Conservation (phyloP, 2,888 invertebrate genomes). For the Ophraella communa region DNA sequence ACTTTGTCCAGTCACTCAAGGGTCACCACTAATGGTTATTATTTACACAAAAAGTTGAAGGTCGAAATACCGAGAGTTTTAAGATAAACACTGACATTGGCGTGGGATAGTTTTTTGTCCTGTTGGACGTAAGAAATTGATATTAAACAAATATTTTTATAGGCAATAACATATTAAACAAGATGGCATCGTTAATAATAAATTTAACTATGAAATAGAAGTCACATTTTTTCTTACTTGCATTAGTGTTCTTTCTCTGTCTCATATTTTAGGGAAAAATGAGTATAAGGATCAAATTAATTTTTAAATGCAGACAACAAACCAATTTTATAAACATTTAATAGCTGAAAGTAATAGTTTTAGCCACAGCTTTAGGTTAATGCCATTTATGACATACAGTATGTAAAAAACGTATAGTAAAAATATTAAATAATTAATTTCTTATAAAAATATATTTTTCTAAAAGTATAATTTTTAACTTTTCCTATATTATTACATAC, state of each 20-base stretch:
- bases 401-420: no score
- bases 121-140: not conserved
- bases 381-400: no score
- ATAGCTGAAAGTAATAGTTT: no score
- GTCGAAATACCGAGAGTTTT: constrained; percentile 25
- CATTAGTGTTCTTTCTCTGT: not conserved
- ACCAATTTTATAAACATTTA: no score
- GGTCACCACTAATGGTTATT: constrained; percentile 33
- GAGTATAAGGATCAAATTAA: no score
- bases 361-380: no score
- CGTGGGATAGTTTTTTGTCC: not conserved
- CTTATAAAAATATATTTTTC: no score
- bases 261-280: not conserved
- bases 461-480: no score
- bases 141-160: not conserved
- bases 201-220: not conserved
- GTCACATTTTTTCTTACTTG: not conserved
- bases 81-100: constrained; percentile 14
- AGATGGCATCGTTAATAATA: not conserved
- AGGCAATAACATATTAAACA: not conserved
- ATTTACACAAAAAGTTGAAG: constrained; percentile 38
- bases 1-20: constrained; percentile 37
- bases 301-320: no score
- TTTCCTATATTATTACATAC: no score
- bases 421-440: no score